Evolutionary conservation across 2,113 vertebrate genomes (phyloP), one percentile per base, ranked within the genome.

Genomic region (Orcinus orca): DNA sequence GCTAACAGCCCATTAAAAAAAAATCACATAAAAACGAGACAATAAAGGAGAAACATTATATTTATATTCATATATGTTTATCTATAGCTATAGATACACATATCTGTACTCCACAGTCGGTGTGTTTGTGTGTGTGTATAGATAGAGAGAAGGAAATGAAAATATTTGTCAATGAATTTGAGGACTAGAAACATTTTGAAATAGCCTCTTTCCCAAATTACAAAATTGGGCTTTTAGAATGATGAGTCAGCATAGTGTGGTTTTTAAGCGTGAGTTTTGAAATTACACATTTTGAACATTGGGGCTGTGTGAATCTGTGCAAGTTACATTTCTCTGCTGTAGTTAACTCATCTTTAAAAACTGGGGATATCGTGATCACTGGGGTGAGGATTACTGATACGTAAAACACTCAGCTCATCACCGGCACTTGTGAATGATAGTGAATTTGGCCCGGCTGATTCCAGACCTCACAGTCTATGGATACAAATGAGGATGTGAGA

Each of bases 111-210:
- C 20, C 74, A 77, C 50, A 80, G 76, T 53, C 31, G 58, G 77
- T 13, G 13, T 20, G 25, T n/a, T n/a, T 29, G 1, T 67, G 4
- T 41, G 3, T 29, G 41, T 41, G 41, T 41, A 6, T 41, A 53
- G 20, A 68, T 33, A 71, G 85, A 87, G 50, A 58, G n/a, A 36
- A 87, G 14, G 70, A 81, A 60, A 47, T 62, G 33, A 90, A 63
- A 87, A 33, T 15, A 58, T 44, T 74, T 97, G 53, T 65, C 26
- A 55, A 26, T 53, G 58, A 83, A 77, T 82, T 83, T 77, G 76
- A 96, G 26, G 36, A 65, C 73, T 79, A 94, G 26, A 88, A 77
- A 60, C 13, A 60, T 77, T 83, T 82, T 79, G 53, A 92, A 94
- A 50, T 38, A n/a, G 38, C 2, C 6, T 84, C 8, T 82, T 63